Evolutionary conservation across 2,888 invertebrate species (phyloP), one percentile per base, ranked within the genome.

Genomic region (Philopedon plagiatum): DNA sequence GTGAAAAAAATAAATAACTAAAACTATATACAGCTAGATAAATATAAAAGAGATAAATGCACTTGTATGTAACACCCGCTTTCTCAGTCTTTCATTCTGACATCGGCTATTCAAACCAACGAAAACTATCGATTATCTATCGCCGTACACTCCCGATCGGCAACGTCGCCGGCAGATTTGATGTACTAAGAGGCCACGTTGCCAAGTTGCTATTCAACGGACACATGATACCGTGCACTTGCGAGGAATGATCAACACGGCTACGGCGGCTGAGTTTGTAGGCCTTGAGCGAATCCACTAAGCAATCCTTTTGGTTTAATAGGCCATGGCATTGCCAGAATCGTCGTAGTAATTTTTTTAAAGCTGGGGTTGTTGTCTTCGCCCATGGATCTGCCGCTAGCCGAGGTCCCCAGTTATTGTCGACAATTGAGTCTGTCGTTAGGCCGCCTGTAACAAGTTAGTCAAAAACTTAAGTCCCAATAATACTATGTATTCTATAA

Each of bases 191-290:
- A 51, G 32, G 61, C 54, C 46, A 34, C 44, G 61, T 51, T 67
- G 67, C 68, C 67, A 68, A 58, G 58, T 54, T 54, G 29, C 32
- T 54, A 54, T 18, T 8, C 49, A 64, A 46, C 69, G 69, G 74
- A 75, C 73, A 75, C 74, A 73, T 77, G 78, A 78, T 78, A 79
- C 78, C 74, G 77, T 78, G 77, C 76, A 77, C 78, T 76, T 81
- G 80, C 79, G 78, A 81, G 82, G 82, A 83, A 83, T 83, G 82
- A 80, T 82, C 79, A 79, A 82, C 81, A 78, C 80, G 76, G 77
- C 78, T 76, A 76, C 77, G 71, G 64, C 56, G 69, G 76, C 75
- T 76, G 74, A 66, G 76, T 73, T 67, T 58, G 32, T 62, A 62
- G 44, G 57, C 64, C 64, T 64, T 46, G 54, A 51, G 37, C 39